A percentile compares a stretch with the other conserved stretches of the same genome.
These are phyloP conservation scores for Dyspetes luteomarginatus DNA, from an alignment of 2,888 invertebrate genomes.

Conservation along the genomic window DNA sequence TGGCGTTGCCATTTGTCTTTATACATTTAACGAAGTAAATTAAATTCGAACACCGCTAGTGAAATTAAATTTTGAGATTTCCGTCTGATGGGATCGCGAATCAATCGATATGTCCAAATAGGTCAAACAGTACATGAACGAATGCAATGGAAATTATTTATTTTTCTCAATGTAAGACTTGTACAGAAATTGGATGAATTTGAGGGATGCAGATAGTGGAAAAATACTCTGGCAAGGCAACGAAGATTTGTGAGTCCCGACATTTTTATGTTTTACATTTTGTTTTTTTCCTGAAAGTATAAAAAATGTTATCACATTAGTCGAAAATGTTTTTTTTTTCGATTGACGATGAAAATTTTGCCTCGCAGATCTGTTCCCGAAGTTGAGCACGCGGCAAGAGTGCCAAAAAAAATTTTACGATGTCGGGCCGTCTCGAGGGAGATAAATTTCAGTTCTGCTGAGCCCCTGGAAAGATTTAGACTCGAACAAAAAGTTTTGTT, in stretches of 20 bases:
- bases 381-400: slow-evolving; percentile 97
- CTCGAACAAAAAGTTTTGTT: slow-evolving; percentile 94
- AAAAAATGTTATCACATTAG: neutral
- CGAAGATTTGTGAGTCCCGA: slow-evolving; percentile 97
- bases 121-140: neutral
- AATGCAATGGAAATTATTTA: neutral
- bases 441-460: slow-evolving; percentile 95
- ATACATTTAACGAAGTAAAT: too few species aligned
- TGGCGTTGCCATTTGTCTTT: too few species aligned
- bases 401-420: slow-evolving; percentile 98
- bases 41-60: too few species aligned
- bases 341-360: neutral
- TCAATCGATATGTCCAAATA: neutral
- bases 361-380: slow-evolving; percentile 90
- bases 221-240: slow-evolving; percentile 98
- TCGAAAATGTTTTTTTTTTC: neutral
- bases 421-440: slow-evolving; percentile 95
- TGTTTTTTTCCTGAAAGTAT: too few species aligned
- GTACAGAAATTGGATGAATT: slow-evolving; percentile 97
- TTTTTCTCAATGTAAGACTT: slow-evolving; percentile 76
- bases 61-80: too few species aligned
- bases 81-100: neutral
- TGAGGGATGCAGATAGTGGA: slow-evolving; percentile 97
- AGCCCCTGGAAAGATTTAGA: slow-evolving; percentile 97
- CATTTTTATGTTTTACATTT: too few species aligned